phyloP scores from a whole-genome alignment of 1,140 invertebrate species.

The Augochlora pura region DNA sequence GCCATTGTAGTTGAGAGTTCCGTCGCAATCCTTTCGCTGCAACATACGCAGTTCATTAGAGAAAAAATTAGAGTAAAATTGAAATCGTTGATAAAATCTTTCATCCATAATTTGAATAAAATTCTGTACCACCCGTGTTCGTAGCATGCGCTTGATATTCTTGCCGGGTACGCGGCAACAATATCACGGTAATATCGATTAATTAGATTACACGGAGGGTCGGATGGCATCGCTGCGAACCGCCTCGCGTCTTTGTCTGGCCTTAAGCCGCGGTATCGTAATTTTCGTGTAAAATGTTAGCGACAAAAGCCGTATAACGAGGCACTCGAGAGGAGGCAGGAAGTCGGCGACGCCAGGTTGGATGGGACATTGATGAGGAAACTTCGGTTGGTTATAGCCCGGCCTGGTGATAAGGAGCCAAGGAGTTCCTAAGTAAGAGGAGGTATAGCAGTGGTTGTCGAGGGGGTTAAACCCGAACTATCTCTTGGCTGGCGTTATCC shows the following conservation, averaged over 20 bases:
- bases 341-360: slow-evolving; percentile 64
- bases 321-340: slow-evolving; percentile 57
- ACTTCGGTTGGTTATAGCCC: slow-evolving; percentile 69
- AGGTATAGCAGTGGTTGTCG: slow-evolving; percentile 57
- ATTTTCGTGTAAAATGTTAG: slow-evolving; percentile 67
- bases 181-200: background rate
- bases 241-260: slow-evolving; percentile 39
- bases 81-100: too few relatives aligned
- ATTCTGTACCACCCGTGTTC: too few relatives aligned
- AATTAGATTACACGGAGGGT: background rate
- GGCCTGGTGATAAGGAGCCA: slow-evolving; percentile 64
- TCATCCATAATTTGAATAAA: too few relatives aligned
- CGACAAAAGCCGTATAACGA: slow-evolving; percentile 67
- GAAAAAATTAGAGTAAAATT: too few relatives aligned
- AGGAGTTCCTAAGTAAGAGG: slow-evolving; percentile 70
- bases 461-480: slow-evolving; percentile 68
- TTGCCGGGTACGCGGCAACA: too few relatives aligned
- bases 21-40: too few relatives aligned
- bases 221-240: background rate
- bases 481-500: slow-evolving; percentile 67
- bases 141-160: too few relatives aligned
- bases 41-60: too few relatives aligned
- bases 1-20: too few relatives aligned
- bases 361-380: slow-evolving; percentile 76
- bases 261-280: slow-evolving; percentile 35